These are phyloP conservation scores for Prunella himalayana DNA, from an alignment of 2,113 vertebrate species.

Conservation along the genomic window DNA sequence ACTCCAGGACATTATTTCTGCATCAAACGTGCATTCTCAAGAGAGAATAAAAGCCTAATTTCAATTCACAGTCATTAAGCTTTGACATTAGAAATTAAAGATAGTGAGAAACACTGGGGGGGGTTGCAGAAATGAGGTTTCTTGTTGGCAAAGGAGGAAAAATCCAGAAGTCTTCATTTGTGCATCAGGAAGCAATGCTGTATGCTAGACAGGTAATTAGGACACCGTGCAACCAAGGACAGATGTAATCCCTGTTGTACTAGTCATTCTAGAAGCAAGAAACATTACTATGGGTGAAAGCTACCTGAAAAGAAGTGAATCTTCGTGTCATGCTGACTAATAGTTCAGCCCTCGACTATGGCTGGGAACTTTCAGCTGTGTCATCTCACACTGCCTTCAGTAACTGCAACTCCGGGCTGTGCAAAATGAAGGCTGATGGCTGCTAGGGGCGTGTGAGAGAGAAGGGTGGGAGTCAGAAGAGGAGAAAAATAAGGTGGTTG, in stretches of 20 bases:
- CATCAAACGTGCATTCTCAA: background rate
- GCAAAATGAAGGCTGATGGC: background rate
- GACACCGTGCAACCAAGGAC: background rate
- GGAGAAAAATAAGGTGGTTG: conserved; percentile 17
- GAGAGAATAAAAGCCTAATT: conserved; percentile 6
- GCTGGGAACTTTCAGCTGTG: conserved; percentile 63
- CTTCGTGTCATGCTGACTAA: conserved; percentile 46
- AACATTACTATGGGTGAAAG: conserved; percentile 63
- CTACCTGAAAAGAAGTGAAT: conserved; percentile 67
- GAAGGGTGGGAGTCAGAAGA: background rate
- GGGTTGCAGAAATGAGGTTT: background rate
- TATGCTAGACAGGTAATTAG: conserved; percentile 3
- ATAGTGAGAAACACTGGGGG: background rate
- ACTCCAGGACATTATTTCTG: background rate
- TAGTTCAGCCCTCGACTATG: background rate
- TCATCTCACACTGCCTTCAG: conserved; percentile 54
- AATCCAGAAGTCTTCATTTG: background rate
- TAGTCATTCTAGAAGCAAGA: conserved; percentile 64
- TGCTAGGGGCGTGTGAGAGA: conserved; percentile 25
- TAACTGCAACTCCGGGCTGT: background rate
- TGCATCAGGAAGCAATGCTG: background rate
- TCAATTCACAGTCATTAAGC: conserved; percentile 4
- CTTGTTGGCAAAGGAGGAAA: background rate
- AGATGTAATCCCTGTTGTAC: conserved; percentile 15
- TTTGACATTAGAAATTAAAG: conserved; percentile 1